Evolutionary conservation across 2,113 vertebrate species (phyloP).

Genomic region (Mixornis gularis): DNA sequence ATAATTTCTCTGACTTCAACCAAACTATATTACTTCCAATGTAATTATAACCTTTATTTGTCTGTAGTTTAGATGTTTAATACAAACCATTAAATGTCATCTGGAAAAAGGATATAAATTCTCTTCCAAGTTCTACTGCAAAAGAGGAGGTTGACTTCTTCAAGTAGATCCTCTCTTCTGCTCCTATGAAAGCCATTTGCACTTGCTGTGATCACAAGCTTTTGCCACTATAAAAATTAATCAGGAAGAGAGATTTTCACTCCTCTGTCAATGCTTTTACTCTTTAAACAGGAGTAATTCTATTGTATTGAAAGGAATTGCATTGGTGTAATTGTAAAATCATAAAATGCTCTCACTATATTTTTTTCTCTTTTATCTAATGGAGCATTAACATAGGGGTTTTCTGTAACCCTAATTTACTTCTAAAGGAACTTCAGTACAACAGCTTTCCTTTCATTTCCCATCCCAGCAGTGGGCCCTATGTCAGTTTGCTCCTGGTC

Average conservation of each 20-base stretch:
- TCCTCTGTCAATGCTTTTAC: neutral
- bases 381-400: neutral
- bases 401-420: neutral
- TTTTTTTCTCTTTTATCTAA: neutral
- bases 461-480: neutral
- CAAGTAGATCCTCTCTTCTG: neutral
- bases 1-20: neutral
- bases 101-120: neutral
- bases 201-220: neutral
- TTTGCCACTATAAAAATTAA: neutral
- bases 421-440: neutral
- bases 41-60: neutral
- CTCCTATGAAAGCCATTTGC: neutral
- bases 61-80: neutral
- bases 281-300: neutral
- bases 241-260: neutral
- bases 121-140: neutral
- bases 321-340: neutral
- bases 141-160: neutral
- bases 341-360: neutral
- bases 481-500: neutral
- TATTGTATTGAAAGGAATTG: neutral
- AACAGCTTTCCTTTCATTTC: neutral
- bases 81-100: neutral
- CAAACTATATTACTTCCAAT: neutral